These are phyloP conservation scores for Nowickia ferox DNA, from an alignment of 2,888 invertebrate species.

Conservation along the genomic window DNA sequence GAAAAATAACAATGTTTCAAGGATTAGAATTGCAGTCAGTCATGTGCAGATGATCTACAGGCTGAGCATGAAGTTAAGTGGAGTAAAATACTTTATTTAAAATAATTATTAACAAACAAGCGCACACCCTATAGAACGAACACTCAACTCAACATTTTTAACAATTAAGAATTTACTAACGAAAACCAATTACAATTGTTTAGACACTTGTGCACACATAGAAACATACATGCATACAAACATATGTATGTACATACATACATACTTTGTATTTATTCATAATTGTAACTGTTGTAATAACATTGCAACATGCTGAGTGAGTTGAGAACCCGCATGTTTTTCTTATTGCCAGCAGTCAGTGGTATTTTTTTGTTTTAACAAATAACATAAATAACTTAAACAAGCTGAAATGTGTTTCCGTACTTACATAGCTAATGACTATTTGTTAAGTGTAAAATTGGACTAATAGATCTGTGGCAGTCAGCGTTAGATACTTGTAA, in stretches of 20 bases:
- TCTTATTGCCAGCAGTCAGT: constrained; percentile 31
- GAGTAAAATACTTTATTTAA: constrained; percentile 18
- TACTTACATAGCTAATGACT: constrained; percentile 30
- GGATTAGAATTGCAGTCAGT: constrained; percentile 13
- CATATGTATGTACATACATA: neutral
- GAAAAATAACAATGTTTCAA: neutral
- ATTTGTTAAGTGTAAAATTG: constrained; percentile 36
- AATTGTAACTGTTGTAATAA: neutral
- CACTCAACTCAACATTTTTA: constrained; percentile 46
- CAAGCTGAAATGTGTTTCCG: constrained; percentile 23
- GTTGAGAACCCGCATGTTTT: constrained; percentile 54
- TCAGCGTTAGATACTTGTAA: no score
- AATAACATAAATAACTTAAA: constrained; percentile 12
- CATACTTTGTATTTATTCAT: neutral
- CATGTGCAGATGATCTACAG: constrained; percentile 6
- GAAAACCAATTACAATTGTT: constrained; percentile 69
- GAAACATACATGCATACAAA: neutral
- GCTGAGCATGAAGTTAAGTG: constrained; percentile 31
- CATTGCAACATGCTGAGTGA: constrained; percentile 39
- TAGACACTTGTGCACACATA: constrained; percentile 64
- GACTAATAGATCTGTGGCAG: constrained; percentile 1
- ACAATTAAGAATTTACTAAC: constrained; percentile 70
- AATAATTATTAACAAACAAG: constrained; percentile 25
- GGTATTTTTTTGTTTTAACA: neutral
- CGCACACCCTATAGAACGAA: neutral